phyloP scores from a whole-genome alignment of 1,140 invertebrate species.

The Stenopsyche tienmushanensis region DNA sequence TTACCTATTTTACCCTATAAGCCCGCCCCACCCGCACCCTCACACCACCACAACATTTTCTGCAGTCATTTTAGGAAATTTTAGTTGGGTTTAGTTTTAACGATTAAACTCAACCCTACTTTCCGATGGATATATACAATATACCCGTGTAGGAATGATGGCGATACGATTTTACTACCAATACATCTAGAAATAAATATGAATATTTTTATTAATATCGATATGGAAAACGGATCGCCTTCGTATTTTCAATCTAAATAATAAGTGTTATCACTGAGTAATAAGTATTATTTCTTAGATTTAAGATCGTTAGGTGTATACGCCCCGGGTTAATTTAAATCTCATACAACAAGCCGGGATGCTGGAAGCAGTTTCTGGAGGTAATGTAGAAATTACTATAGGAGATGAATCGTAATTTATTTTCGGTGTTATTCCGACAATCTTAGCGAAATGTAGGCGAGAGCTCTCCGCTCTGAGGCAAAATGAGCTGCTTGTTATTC shows the following conservation, averaged over 20 bases:
- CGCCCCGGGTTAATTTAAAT: slow-evolving; percentile 31
- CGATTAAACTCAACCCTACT: slow-evolving; percentile 29
- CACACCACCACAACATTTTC: slow-evolving; percentile 23
- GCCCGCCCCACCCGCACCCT: slow-evolving; percentile 6
- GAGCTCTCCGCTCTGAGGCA: slow-evolving; percentile 14
- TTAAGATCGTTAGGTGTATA: slow-evolving; percentile 21
- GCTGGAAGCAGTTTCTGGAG: slow-evolving; percentile 12
- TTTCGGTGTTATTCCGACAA: slow-evolving; percentile 35
- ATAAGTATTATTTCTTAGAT: slow-evolving; percentile 23
- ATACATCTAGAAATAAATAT: too few species aligned
- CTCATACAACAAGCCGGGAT: slow-evolving; percentile 9
- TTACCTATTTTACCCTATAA: slow-evolving; percentile 28
- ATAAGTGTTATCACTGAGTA: too few species aligned
- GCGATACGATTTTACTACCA: neutral
- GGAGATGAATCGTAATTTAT: slow-evolving; percentile 36
- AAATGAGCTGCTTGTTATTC: slow-evolving; percentile 22
- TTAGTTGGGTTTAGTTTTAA: slow-evolving; percentile 37
- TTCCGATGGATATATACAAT: slow-evolving; percentile 14
- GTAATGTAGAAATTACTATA: slow-evolving; percentile 31
- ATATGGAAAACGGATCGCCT: too few species aligned
- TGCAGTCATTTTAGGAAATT: slow-evolving; percentile 33
- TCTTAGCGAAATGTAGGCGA: slow-evolving; percentile 21
- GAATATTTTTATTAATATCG: too few species aligned
- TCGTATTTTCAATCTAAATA: too few species aligned
- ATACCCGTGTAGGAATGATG: neutral